Conservation (phyloP, 2,888 invertebrate species). For the Protonemura montana region DNA sequence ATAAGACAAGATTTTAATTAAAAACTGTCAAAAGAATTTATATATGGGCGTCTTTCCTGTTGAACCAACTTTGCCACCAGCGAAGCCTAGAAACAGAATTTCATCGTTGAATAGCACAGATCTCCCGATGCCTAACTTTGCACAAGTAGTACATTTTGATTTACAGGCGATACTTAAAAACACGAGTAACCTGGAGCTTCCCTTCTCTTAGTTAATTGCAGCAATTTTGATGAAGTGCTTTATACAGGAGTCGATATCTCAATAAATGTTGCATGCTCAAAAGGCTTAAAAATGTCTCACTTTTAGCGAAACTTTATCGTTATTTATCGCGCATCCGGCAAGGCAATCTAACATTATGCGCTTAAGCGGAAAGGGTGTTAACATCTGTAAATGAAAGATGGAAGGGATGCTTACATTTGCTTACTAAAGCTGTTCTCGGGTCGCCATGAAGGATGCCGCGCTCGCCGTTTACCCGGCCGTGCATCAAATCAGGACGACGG, state of each 20-base stretch:
- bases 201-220: not conserved
- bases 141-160: not conserved
- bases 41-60: conserved; percentile 20
- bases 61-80: conserved; percentile 14
- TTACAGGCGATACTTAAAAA: not conserved
- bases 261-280: not conserved
- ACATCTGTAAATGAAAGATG: conserved; percentile 12
- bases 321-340: not conserved
- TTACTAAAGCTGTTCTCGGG: not conserved
- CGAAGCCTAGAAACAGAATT: not conserved
- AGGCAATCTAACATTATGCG: not conserved
- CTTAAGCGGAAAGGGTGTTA: conserved; percentile 12
- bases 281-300: not conserved
- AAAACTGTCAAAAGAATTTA: conserved; percentile 47
- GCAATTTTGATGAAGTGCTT: not conserved
- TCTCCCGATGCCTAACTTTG: not conserved
- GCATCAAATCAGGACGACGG: not conserved
- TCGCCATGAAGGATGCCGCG: not conserved
- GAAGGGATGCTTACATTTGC: conserved; percentile 12
- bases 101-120: too few relatives aligned
- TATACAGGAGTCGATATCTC: not conserved
- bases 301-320: not conserved
- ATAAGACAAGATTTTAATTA: conserved; percentile 46
- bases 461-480: not conserved
- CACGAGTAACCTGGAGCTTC: not conserved